phyloP scores from a whole-genome alignment of 2,113 vertebrate species.

The Ahaetulla prasina region DNA sequence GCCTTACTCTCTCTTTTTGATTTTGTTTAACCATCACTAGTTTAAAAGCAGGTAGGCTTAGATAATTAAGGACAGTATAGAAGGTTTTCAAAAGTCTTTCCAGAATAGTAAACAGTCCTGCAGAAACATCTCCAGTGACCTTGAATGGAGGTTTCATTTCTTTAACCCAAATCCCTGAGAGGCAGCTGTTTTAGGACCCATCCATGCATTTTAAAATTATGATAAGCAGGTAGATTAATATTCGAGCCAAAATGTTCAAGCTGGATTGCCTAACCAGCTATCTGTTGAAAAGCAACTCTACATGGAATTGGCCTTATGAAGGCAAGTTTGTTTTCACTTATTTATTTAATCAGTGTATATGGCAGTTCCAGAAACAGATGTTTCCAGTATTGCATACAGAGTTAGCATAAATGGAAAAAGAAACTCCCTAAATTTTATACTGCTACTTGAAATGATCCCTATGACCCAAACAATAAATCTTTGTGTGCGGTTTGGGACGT shows the following conservation, averaged over 20 bases:
- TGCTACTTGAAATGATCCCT: not conserved
- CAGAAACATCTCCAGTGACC: constrained; percentile 53
- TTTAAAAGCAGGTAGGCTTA: constrained; percentile 54
- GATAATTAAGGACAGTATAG: constrained; percentile 57
- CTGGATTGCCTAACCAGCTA: constrained; percentile 50
- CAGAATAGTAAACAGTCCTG: constrained; percentile 54
- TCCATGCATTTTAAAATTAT: constrained; percentile 57
- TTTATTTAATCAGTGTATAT: not conserved
- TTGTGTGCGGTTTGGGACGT: not conserved
- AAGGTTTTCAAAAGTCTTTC: constrained; percentile 58
- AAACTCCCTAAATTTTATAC: not conserved
- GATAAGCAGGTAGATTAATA: constrained; percentile 45
- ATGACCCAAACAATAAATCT: not conserved
- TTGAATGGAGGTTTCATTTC: constrained; percentile 57
- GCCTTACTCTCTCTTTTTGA: constrained; percentile 54
- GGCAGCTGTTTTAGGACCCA: constrained; percentile 40
- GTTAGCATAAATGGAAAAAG: not conserved
- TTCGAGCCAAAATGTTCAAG: constrained; percentile 47
- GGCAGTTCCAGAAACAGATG: not conserved
- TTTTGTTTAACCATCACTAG: constrained; percentile 26
- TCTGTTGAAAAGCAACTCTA: constrained; percentile 32
- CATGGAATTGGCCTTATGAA: not conserved
- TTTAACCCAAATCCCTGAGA: constrained; percentile 50
- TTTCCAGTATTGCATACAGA: not conserved
- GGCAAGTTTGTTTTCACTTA: not conserved